Evolutionary conservation across 2,888 invertebrate genomes (phyloP).

Genomic region (Synanthedon andrenaeformis): DNA sequence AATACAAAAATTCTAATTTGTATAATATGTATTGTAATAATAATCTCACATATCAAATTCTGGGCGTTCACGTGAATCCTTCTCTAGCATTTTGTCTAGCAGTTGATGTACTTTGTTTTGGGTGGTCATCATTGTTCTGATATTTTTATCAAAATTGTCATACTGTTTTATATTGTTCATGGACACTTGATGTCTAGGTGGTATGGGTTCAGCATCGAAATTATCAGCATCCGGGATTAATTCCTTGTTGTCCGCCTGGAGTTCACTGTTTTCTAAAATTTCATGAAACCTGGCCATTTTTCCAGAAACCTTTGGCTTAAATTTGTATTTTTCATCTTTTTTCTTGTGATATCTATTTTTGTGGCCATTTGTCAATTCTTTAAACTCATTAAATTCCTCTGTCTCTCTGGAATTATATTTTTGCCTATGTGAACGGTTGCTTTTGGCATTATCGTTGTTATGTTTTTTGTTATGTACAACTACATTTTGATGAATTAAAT

Average conservation of each 20-base stretch:
- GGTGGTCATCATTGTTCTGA: conserved; percentile 42
- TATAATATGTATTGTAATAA: no score
- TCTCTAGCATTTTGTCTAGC: conserved; percentile 40
- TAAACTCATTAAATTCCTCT: not conserved
- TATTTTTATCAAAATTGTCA: conserved; percentile 36
- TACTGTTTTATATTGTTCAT: conserved; percentile 13
- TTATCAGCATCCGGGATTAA: not conserved
- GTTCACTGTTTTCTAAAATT: conserved; percentile 22
- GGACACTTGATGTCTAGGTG: conserved; percentile 34
- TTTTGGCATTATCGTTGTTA: no score
- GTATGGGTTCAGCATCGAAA: conserved; percentile 16
- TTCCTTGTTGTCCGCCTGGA: not conserved
- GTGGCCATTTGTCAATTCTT: not conserved
- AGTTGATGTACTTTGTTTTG: conserved; percentile 57
- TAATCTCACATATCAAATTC: not conserved
- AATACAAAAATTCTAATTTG: no score
- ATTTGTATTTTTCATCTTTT: no score
- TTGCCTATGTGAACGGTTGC: no score
- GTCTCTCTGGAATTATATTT: no score
- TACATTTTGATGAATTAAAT: conserved; percentile 37
- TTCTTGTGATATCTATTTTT: not conserved
- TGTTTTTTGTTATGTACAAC: conserved; percentile 15
- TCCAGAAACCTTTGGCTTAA: no score
- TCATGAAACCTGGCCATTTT: conserved; percentile 29
- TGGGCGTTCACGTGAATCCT: not conserved